A percentile compares a stretch with the other conserved stretches of the same genome.
Evolutionary conservation across 2,797 vertebrate genomes (phyloP).

Genomic region (Delichon dasypus): DNA sequence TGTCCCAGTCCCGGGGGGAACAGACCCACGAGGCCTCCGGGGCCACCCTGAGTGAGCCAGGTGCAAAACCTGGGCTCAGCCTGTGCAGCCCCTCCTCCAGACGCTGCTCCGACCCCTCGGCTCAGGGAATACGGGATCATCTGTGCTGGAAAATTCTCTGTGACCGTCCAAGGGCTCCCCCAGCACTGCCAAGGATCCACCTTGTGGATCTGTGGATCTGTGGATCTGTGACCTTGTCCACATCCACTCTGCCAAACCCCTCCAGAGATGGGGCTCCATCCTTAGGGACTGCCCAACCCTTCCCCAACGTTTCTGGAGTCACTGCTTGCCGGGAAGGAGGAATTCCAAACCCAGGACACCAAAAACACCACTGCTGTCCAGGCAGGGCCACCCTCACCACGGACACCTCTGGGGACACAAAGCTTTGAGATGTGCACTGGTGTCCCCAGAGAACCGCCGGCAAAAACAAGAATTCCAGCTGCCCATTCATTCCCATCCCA

Average conservation of each 20-base stretch:
- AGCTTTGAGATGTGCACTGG: background rate
- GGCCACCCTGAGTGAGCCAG: background rate
- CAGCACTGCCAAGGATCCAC: background rate
- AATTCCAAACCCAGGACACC: background rate
- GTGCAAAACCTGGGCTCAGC: background rate
- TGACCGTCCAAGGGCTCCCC: accelerated
- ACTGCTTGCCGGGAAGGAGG: background rate
- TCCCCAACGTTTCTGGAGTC: background rate
- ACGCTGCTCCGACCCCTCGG: background rate
- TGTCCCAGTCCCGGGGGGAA: background rate
- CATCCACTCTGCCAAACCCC: background rate
- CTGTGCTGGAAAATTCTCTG: background rate
- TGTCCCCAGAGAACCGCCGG: background rate
- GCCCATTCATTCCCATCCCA: background rate
- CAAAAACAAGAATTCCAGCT: background rate
- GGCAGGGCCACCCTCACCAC: background rate
- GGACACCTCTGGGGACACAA: background rate
- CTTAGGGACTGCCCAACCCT: accelerated
- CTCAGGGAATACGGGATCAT: accelerated
- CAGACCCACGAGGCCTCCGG: background rate
- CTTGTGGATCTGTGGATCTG: too few species aligned
- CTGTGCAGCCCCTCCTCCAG: background rate
- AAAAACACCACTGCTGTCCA: background rate
- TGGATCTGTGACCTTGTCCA: background rate
- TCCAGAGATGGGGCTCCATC: background rate